These are phyloP conservation scores for Lysandra coridon DNA, from an alignment of 2,888 invertebrate species.

Conservation along the genomic window DNA sequence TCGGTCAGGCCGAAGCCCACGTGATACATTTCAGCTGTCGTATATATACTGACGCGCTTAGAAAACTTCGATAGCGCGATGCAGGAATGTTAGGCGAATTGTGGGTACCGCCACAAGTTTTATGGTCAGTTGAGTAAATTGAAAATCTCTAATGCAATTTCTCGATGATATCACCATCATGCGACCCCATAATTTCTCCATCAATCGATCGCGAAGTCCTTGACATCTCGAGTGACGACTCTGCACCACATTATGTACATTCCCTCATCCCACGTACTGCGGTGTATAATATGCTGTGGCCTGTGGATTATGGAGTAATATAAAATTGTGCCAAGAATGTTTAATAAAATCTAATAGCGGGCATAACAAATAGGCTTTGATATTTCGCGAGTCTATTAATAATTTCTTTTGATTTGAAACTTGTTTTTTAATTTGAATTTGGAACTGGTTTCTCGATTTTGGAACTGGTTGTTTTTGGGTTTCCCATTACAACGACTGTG, in stretches of 20 bases:
- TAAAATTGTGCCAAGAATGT: background rate
- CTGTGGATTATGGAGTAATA: background rate
- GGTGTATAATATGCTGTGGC: background rate
- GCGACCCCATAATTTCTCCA: background rate
- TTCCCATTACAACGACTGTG: background rate
- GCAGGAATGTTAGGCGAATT: too few species aligned
- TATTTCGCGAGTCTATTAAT: background rate
- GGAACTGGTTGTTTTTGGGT: background rate
- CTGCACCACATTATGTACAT: background rate
- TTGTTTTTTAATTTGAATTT: background rate
- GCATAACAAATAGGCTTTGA: background rate
- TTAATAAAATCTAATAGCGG: conserved; percentile 13
- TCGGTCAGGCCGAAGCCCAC: too few species aligned
- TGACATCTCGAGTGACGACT: background rate
- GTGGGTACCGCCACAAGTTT: too few species aligned
- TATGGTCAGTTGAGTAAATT: too few species aligned
- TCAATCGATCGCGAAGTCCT: conserved; percentile 13
- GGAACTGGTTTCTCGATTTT: background rate
- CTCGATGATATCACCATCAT: background rate
- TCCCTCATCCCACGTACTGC: background rate
- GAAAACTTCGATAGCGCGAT: too few species aligned
- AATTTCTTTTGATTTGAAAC: background rate
- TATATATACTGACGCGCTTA: too few species aligned
- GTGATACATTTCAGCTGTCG: too few species aligned
- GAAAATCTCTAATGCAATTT: background rate